Base-by-base conservation (phyloP, 1,140 invertebrate species). In the Vanessa tameamea region DNA sequence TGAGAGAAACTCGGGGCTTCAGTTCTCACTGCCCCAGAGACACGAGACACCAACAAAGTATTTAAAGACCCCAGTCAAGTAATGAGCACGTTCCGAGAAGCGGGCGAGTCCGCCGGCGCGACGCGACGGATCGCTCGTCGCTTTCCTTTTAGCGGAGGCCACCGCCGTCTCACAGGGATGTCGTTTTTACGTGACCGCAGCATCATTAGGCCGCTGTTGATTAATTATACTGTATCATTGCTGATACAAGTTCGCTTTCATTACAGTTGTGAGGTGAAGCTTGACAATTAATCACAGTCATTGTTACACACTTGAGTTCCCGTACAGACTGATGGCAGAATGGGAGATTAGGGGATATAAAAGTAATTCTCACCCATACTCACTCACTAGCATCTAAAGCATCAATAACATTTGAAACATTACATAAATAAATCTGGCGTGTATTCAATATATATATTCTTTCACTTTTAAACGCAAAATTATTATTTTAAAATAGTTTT, bases 161-260 rank as follows among this genome's bases (percentile, higher is more conserved):
- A 12, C 13, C 48, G 13, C 48, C 48, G n/a, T 51, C 48, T 1
- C 48, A 8, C n/a, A n/a, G 7, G n/a, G 51, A 53, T 53, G 51
- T 20, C 9, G 9, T 9, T 14, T 26, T 8, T 57, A 26, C 23
- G 14, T 7, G 23, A 9, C 55, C 23, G 55, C 55, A 59, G 23
- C 23, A 59, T 59, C 55, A 59, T 59, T 59, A 59, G 55, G 55
- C 23, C 20, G 55, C 13, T 59, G 55, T 26, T 26, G 55, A 59
- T 59, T 59, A 59, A 59, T 59, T 20, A 59, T 12, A n/a, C 0
- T 13, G 55, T 12, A 20, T 13, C 13, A 59, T 59, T 14, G 2
- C 23, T 59, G 12, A 5, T 15, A 51, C 14, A 0, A 14, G 13
- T 31, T 20, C 3, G 2, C 20, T 20, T 20, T 59, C 55, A 20